A percentile compares a stretch with the other conserved stretches of the same genome.
Conservation (phyloP, 1,140 invertebrate species). For the Chelonus insularis region DNA sequence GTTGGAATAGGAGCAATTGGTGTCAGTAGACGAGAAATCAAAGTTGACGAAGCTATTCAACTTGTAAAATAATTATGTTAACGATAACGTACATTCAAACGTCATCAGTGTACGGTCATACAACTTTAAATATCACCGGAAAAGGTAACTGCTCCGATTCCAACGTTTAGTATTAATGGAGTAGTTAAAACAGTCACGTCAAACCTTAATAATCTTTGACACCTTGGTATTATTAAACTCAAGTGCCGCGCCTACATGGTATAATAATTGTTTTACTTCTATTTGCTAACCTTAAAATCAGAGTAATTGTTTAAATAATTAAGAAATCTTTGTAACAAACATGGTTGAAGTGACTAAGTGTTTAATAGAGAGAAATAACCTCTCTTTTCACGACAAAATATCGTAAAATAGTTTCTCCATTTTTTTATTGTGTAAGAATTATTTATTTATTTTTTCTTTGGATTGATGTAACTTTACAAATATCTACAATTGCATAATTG, state of each 20-base stretch:
- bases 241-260: constrained; percentile 17
- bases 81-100: constrained; percentile 5
- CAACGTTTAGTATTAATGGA: background rate
- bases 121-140: constrained; percentile 16
- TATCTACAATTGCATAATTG: background rate
- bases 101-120: constrained; percentile 1
- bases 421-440: no score
- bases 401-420: no score
- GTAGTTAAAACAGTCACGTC: constrained; percentile 1
- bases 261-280: background rate
- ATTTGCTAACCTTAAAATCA: background rate
- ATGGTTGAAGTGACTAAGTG: no score
- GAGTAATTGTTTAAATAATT: no score
- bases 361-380: no score
- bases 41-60: constrained; percentile 1
- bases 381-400: no score
- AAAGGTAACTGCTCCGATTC: constrained; percentile 21
- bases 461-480: background rate
- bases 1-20: no score
- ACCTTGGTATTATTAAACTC: background rate
- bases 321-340: no score
- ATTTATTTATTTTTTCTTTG: background rate
- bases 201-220: constrained; percentile 3
- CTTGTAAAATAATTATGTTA: constrained; percentile 19
- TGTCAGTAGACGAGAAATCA: no score